phyloP scores from a whole-genome alignment of 2,888 invertebrate species.

The Microctonus hyperodae region DNA sequence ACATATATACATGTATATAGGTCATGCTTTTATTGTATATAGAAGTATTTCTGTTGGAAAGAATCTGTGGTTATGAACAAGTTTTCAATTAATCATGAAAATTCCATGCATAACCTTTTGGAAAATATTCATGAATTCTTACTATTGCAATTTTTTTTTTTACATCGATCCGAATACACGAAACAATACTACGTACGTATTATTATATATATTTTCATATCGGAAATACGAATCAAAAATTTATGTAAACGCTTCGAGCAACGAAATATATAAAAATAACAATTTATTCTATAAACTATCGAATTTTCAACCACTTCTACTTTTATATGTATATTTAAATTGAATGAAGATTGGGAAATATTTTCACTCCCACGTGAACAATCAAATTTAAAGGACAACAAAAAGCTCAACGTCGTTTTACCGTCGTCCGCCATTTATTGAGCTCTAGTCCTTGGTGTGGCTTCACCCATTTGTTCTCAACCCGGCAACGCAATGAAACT shows the following conservation, averaged over 20 bases:
- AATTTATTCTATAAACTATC: too few species aligned
- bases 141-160: not conserved
- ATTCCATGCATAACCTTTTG: not conserved
- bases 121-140: not conserved
- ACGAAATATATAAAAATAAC: too few species aligned
- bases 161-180: too few species aligned
- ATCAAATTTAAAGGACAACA: not conserved
- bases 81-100: not conserved
- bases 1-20: too few species aligned
- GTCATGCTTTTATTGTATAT: too few species aligned
- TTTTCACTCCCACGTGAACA: not conserved
- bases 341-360: not conserved
- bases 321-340: not conserved
- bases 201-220: too few species aligned
- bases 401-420: conserved; percentile 3
- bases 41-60: not conserved
- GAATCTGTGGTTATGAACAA: not conserved
- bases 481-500: conserved; percentile 32
- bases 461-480: conserved; percentile 44
- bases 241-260: too few species aligned
- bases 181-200: too few species aligned
- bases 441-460: conserved; percentile 36
- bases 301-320: not conserved
- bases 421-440: conserved; percentile 40
- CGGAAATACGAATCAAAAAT: too few species aligned